Evolutionary conservation across 2,797 vertebrate genomes (phyloP).

Genomic region (Tenualosa ilisha): DNA sequence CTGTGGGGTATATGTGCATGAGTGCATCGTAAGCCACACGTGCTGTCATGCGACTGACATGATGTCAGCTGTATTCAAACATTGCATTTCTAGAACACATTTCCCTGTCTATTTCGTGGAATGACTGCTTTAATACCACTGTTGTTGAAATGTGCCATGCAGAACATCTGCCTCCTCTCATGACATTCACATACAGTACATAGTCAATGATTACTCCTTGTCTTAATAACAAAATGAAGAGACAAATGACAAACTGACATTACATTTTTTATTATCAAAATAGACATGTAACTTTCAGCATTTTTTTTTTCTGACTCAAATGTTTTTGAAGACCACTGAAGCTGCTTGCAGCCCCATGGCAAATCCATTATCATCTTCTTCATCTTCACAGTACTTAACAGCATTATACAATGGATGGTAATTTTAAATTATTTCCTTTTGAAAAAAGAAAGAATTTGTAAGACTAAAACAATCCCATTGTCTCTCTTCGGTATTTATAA

Average conservation of each 20-base stretch:
- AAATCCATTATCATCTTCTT: conserved; percentile 30
- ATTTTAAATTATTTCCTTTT: conserved; percentile 3
- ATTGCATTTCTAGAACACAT: background rate
- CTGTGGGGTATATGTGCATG: background rate
- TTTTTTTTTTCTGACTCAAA: conserved; percentile 32
- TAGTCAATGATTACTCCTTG: background rate
- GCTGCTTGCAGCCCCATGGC: conserved; percentile 47
- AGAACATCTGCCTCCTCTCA: background rate
- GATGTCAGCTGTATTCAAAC: background rate
- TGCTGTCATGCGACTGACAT: background rate
- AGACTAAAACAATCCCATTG: conserved; percentile 25
- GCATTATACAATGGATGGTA: conserved; percentile 40
- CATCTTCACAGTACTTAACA: conserved; percentile 41
- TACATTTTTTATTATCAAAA: conserved; percentile 51
- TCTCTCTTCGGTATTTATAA: conserved; percentile 7
- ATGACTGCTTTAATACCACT: background rate
- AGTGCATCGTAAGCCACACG: background rate
- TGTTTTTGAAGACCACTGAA: conserved; percentile 30
- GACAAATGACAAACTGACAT: conserved; percentile 7
- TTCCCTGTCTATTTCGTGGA: background rate
- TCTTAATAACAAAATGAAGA: background rate
- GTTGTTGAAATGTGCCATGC: background rate
- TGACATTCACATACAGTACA: background rate
- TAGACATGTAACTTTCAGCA: conserved; percentile 48
- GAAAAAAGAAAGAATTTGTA: conserved; percentile 15